Base-by-base conservation (phyloP, 1,140 invertebrate species). In the Cherax quadricarinatus region DNA sequence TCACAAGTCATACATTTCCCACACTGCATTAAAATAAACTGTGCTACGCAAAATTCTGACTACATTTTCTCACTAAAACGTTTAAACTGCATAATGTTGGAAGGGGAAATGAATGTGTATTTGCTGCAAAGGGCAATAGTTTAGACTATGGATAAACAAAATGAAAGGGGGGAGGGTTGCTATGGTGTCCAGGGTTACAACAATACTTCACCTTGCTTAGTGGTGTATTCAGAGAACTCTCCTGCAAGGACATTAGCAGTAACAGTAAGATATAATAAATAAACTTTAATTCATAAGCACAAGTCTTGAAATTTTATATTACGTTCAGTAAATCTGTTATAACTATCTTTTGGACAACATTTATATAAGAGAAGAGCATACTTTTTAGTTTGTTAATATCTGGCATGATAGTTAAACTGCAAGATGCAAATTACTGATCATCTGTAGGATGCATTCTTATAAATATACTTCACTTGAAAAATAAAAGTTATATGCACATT, bases 151-250 rank as follows among this genome's bases (percentile, higher is more conserved):
- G 57, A 85, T 4, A 24, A 60, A 62, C 57, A 85, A 10, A 85
- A 85, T 60, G 57, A 62, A 70, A 66, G n/a, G 30, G 30, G 30
- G 30, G 30, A 41, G 30, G 87, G 87, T 62, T 88, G 87, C 87
- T 88, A 81, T 49, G 41, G 41, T 51, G 73, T 18, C 66, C 4
- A 57, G 24, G 18, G 24, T 51, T 16, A 53, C 16, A 73, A 70
- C 51, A 7, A 78, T 92, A 96, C 70, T 93, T 95, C 94, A 96
- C 95, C 95, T 96, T 96, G 93, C 95, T 95, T 86, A 96, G 92
- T 49, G 96, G 95, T 30, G 96, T 95, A 51, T 95, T 89, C 80
- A 87, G 92, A 90, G 84, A 86, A 81, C 83, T 93, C 79, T 93
- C 86, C 89, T 89, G 93, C 41, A 87, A 82, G 75, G 62, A 62